These are phyloP conservation scores for Sesia bembeciformis DNA, from an alignment of 2,888 invertebrate species.

Conservation along the genomic window DNA sequence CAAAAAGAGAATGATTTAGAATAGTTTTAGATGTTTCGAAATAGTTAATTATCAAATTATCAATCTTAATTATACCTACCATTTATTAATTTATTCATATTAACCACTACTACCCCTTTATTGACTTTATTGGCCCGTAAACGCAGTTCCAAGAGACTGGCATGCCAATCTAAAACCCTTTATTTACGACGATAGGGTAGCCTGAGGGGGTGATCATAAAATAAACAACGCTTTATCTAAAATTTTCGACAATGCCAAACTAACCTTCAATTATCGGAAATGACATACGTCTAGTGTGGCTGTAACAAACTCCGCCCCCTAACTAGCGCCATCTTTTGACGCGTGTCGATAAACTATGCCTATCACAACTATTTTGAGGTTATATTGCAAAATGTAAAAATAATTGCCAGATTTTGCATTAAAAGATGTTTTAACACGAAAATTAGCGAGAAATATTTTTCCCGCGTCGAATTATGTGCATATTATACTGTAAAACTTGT, in stretches of 20 bases:
- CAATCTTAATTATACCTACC: too few relatives aligned
- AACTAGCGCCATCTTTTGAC: constrained; percentile 36
- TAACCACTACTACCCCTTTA: too few relatives aligned
- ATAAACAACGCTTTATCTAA: constrained; percentile 36
- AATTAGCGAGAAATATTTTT: constrained; percentile 2
- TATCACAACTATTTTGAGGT: constrained; percentile 33
- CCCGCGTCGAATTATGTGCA: constrained; percentile 1
- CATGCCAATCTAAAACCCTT: background rate
- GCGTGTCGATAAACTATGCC: constrained; percentile 9
- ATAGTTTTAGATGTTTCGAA: too few relatives aligned
- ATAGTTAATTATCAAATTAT: too few relatives aligned
- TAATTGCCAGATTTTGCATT: background rate
- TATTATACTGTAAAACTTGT: constrained; percentile 4
- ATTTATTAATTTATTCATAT: too few relatives aligned
- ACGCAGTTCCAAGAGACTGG: too few relatives aligned
- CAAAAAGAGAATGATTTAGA: too few relatives aligned
- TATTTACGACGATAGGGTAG: background rate
- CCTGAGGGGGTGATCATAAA: constrained; percentile 17
- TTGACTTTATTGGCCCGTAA: too few relatives aligned
- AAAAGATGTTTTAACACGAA: background rate
- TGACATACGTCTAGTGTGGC: constrained; percentile 33
- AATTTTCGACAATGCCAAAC: constrained; percentile 32
- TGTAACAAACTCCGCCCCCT: constrained; percentile 35
- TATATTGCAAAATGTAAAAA: constrained; percentile 19
- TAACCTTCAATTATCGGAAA: constrained; percentile 35